Evolutionary conservation across 2,888 invertebrate genomes (phyloP), one percentile per base, ranked within the genome.

Genomic region (Eucera pruinosa): DNA sequence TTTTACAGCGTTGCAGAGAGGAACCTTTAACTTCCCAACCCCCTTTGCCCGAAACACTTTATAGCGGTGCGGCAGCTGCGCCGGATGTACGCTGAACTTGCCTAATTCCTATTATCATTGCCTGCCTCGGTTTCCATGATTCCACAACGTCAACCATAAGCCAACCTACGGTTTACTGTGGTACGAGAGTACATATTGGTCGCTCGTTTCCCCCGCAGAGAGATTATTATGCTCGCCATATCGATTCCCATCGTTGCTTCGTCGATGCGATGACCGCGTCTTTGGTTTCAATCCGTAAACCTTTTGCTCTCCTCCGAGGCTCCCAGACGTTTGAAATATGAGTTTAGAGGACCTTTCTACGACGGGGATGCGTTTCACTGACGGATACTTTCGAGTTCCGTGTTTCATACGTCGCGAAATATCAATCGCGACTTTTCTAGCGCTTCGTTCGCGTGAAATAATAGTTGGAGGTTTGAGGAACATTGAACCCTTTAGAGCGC

Each of bases 51-150:
- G 68, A 30, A 11, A 47, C 36, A 55, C 39, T 70, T 68, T 55
- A 30, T 45, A 39, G 39, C 13, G 5, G 7, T 11, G 68, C 55
- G 18, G 9, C 68, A 55, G 68, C 68, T 73, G 73, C 47, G 15
- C 41, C 54, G 68, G 61, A 61, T 61, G 30, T 13, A 68, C 43
- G 25, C 41, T 33, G 27, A 55, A 68, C 54, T 55, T 50, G 45
- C 39, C 55, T 57, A 68, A 73, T 73, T 73, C 68, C 39, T 48
- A 55, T 73, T 68, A 68, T 73, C 73, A 41, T 68, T 55, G 47
- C 36, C 25, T 36, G 18, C n/a, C 41, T 9, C 33, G 48, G 36
- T 57, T 61, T 23, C 55, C 50, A 36, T 41, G 43, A 45, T 45
- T 41, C 39, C 48, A n/a, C 13, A 5, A 45, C 13, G 41, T 67